phyloP scores from a whole-genome alignment of 2,888 invertebrate species.

The Eristalis pertinax region DNA sequence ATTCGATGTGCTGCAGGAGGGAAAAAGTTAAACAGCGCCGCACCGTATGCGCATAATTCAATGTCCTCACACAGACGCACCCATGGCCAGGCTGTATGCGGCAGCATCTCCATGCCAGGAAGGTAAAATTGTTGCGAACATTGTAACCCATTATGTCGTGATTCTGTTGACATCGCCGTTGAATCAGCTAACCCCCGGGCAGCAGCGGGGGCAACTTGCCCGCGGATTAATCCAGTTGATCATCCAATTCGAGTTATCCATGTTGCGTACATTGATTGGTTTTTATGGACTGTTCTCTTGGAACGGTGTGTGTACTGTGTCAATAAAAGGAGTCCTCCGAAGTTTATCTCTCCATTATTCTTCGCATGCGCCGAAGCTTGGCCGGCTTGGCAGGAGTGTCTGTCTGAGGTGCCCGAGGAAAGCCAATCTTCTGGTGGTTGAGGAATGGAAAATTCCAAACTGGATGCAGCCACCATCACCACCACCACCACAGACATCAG shows the following conservation, averaged over 20 bases:
- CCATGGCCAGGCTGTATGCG: neutral
- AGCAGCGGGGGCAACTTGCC: slow-evolving; percentile 14
- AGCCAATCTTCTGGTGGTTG: slow-evolving; percentile 34
- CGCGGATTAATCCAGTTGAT: slow-evolving; percentile 69
- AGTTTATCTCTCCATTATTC: slow-evolving; percentile 72
- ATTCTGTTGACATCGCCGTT: slow-evolving; percentile 68
- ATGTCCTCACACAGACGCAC: slow-evolving; percentile 16
- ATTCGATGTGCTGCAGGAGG: neutral
- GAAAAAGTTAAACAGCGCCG: neutral
- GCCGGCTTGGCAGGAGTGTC: slow-evolving; percentile 28
- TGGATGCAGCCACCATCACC: slow-evolving; percentile 29
- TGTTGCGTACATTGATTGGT: slow-evolving; percentile 72
- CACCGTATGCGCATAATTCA: slow-evolving; percentile 63
- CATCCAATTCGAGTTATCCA: slow-evolving; percentile 70
- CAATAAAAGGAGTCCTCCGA: slow-evolving; percentile 68
- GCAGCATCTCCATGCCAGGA: neutral
- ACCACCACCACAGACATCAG: slow-evolving; percentile 10
- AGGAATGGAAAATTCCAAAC: slow-evolving; percentile 40
- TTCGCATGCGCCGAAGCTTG: slow-evolving; percentile 13
- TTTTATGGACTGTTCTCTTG: slow-evolving; percentile 43
- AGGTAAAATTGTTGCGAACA: slow-evolving; percentile 25
- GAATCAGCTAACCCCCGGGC: slow-evolving; percentile 43
- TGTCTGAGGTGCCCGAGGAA: neutral
- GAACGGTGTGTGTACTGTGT: slow-evolving; percentile 48
- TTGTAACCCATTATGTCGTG: slow-evolving; percentile 72